Evolutionary conservation across 2,113 vertebrate genomes (phyloP).

Genomic region (Gymnocephalus cernua): DNA sequence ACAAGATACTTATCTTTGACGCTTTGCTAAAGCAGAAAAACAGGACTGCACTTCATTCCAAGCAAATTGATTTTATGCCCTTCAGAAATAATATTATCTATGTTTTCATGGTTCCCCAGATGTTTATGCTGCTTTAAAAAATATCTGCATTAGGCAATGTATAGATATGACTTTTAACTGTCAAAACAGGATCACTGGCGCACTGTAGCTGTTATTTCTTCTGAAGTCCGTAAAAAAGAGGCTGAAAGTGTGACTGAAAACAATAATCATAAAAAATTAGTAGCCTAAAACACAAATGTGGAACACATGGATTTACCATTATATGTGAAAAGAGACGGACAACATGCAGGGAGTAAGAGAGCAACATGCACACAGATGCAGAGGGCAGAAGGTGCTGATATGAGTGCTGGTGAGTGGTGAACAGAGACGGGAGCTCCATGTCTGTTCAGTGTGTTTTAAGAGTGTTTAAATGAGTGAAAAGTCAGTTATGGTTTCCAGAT

Average conservation of each 20-base stretch:
- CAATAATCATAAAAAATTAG: constrained; percentile 71
- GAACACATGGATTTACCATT: constrained; percentile 57
- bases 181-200: constrained; percentile 15
- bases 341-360: constrained; percentile 46
- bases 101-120: constrained; percentile 39
- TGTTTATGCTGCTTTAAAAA: constrained; percentile 53
- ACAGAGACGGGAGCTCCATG: constrained; percentile 79
- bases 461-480: constrained; percentile 85
- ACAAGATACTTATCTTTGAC: constrained; percentile 73
- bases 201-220: constrained; percentile 19
- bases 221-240: constrained; percentile 6
- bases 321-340: constrained; percentile 40
- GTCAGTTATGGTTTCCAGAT: constrained; percentile 84
- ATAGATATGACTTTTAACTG: constrained; percentile 24
- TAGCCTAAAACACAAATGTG: constrained; percentile 49
- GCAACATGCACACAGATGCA: constrained; percentile 37
- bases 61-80: constrained; percentile 24
- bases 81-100: constrained; percentile 55
- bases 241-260: constrained; percentile 60
- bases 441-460: constrained; percentile 82
- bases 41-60: constrained; percentile 17
- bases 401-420: constrained; percentile 72
- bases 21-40: constrained; percentile 50
- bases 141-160: constrained; percentile 31
- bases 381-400: constrained; percentile 69